These are phyloP conservation scores for Chirona hameri DNA, from an alignment of 2,888 invertebrate genomes.

Conservation along the genomic window DNA sequence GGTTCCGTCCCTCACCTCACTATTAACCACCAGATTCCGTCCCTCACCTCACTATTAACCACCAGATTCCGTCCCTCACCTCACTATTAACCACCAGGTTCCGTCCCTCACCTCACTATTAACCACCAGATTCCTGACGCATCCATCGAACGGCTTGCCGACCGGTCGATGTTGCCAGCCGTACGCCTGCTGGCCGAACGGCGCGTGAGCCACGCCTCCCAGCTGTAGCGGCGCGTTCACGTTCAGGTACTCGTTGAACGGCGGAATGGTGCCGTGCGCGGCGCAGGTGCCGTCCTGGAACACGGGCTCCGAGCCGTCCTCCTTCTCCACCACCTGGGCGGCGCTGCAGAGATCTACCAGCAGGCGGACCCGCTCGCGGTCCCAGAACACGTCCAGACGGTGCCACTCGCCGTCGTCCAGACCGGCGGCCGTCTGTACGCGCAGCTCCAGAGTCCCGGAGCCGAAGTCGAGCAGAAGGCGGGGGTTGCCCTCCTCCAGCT, in stretches of 20 bases:
- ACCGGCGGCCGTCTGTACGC: constrained; percentile 72
- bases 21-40: too few relatives aligned
- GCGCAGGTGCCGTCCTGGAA: constrained; percentile 88
- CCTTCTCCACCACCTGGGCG: constrained; percentile 80
- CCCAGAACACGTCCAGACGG: constrained; percentile 91
- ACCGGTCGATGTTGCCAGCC: constrained; percentile 88
- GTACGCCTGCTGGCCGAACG: constrained; percentile 78
- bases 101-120: constrained; percentile 63
- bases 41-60: too few relatives aligned
- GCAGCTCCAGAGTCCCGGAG: constrained; percentile 80
- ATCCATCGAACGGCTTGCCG: constrained; percentile 90
- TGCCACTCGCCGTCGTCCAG: constrained; percentile 98
- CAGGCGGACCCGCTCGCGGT: constrained; percentile 86
- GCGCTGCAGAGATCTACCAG: constrained; percentile 91
- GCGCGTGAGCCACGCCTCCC: constrained; percentile 82
- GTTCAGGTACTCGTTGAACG: constrained; percentile 92
- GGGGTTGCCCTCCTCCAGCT: constrained; percentile 87
- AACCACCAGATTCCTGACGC: constrained; percentile 90
- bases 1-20: too few relatives aligned
- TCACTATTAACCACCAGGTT: too few relatives aligned
- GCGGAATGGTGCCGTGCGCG: constrained; percentile 82
- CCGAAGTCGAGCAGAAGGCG: constrained; percentile 89
- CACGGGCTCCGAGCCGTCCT: constrained; percentile 81
- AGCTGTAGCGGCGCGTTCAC: constrained; percentile 93
- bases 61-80: too few relatives aligned